phyloP scores from a whole-genome alignment of 2,113 vertebrate species.

The Rhinichthys klamathensis region DNA sequence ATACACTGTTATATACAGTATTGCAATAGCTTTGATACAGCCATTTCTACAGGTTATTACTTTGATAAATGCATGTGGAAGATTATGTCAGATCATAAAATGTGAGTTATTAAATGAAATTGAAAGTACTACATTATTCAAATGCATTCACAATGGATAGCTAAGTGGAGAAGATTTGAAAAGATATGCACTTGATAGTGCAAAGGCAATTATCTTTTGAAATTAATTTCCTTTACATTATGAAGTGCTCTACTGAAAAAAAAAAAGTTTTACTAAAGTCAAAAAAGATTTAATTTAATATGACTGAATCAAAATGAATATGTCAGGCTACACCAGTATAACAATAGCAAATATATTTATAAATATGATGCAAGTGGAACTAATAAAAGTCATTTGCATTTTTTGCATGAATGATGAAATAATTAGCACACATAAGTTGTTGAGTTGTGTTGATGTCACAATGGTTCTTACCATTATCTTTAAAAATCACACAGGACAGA shows the following conservation, averaged over 20 bases:
- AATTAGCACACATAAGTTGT: not conserved
- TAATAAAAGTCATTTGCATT: not conserved
- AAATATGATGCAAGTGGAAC: not conserved
- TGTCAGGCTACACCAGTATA: not conserved
- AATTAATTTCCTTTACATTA: not conserved
- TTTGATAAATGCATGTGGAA: not conserved
- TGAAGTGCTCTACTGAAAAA: not conserved
- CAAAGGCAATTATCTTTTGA: not conserved
- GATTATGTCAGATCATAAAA: not conserved
- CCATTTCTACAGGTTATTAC: not conserved
- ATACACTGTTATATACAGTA: not conserved
- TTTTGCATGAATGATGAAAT: not conserved
- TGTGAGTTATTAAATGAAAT: not conserved
- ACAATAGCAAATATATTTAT: not conserved
- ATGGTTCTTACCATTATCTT: too few relatives aligned
- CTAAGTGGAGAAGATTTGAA: not conserved
- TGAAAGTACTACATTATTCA: not conserved
- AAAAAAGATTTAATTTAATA: too few relatives aligned
- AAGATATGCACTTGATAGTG: not conserved
- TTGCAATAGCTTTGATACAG: not conserved
- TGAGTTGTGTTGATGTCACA: too few relatives aligned
- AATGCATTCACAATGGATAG: not conserved
- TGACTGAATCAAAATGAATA: not conserved
- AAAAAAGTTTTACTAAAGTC: not conserved
- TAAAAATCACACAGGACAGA: not conserved